Percentiles rank a stretch among this genome's conserved stretches.
phyloP scores from a whole-genome alignment of 2,888 invertebrate species.

The Apodemia zela region DNA sequence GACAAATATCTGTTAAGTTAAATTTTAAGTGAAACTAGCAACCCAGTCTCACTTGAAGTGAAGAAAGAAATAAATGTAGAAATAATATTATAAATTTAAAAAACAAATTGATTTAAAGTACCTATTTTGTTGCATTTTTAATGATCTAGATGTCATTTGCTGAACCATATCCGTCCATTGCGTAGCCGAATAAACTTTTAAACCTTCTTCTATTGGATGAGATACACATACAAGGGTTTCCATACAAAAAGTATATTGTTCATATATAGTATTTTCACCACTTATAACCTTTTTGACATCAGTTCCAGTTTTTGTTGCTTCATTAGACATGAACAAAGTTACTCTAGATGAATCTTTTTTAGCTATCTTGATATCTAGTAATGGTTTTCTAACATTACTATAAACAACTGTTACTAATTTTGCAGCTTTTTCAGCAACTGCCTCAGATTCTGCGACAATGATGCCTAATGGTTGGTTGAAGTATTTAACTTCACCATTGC shows the following conservation, averaged over 20 bases:
- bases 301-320: constrained; percentile 38
- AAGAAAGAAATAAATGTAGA: too few relatives aligned
- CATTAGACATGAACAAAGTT: constrained; percentile 31
- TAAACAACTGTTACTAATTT: constrained; percentile 77
- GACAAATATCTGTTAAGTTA: too few relatives aligned
- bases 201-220: constrained; percentile 82
- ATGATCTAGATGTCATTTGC: constrained; percentile 61
- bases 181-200: constrained; percentile 78
- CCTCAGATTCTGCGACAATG: constrained; percentile 78
- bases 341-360: constrained; percentile 39
- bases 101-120: constrained; percentile 34
- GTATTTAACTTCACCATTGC: constrained; percentile 74
- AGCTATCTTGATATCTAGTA: constrained; percentile 42
- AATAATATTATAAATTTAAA: too few relatives aligned
- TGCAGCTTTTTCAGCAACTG: constrained; percentile 73
- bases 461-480: constrained; percentile 84
- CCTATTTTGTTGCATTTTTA: constrained; percentile 76
- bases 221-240: constrained; percentile 82
- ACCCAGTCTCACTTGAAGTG: too few relatives aligned
- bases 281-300: constrained; percentile 45
- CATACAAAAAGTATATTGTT: constrained; percentile 85
- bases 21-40: too few relatives aligned
- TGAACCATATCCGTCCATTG: constrained; percentile 80
- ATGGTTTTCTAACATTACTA: constrained; percentile 48
- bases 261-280: constrained; percentile 48